Percentiles rank a stretch among this genome's conserved stretches.
Evolutionary conservation across 64 coral and sea anemone genomes (phyloP).

Genomic region (Actinia equina): DNA sequence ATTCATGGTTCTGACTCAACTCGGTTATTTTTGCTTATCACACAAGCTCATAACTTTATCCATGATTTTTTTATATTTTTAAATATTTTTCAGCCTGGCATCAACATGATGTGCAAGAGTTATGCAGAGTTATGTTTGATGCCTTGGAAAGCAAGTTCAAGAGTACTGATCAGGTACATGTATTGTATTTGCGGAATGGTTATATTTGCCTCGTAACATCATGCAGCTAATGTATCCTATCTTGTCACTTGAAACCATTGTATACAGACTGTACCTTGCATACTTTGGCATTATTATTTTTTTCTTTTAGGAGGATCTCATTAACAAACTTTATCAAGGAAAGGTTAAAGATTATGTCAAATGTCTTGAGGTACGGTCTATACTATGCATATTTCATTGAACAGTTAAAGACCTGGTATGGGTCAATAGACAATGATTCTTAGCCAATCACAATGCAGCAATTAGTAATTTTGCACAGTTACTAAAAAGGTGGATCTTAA

Average conservation of each 20-base stretch:
- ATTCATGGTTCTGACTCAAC: too few relatives aligned
- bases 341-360: slow-evolving; percentile 98
- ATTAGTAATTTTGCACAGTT: too few relatives aligned
- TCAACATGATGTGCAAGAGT: slow-evolving; percentile 97
- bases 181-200: background rate
- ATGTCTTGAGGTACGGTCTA: slow-evolving; percentile 72
- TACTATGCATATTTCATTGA: too few relatives aligned
- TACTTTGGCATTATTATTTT: background rate
- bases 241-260: too few relatives aligned
- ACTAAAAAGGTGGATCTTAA: too few relatives aligned
- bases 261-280: too few relatives aligned
- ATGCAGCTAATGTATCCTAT: too few relatives aligned
- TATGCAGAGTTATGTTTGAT: slow-evolving; percentile 99
- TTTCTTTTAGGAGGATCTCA: slow-evolving; percentile 70
- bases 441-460: too few relatives aligned
- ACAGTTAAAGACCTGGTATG: too few relatives aligned
- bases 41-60: background rate
- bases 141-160: slow-evolving; percentile 94
- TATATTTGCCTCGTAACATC: too few relatives aligned
- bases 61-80: background rate
- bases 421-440: too few relatives aligned
- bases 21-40: background rate
- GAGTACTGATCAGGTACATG: slow-evolving; percentile 96
- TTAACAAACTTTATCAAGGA: slow-evolving; percentile 97
- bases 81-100: slow-evolving; percentile 76